Base-by-base conservation (phyloP, 2,888 invertebrate genomes). In the Chrysolina oricalcia region DNA sequence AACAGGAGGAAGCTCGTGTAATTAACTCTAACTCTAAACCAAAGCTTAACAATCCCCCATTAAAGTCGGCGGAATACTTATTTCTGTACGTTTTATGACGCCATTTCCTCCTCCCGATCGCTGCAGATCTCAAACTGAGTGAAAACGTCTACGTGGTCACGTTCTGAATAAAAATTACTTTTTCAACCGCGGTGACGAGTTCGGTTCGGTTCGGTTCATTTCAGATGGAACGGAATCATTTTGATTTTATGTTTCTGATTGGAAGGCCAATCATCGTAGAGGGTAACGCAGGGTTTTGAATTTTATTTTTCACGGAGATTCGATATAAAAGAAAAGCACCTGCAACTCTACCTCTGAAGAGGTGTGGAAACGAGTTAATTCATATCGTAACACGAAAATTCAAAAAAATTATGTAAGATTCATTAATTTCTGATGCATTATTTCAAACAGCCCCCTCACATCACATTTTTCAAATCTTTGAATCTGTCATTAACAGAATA, bases 11-110 rank as follows among this genome's bases (percentile, higher is more conserved):
- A 80, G 77, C 79, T 80, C 80, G 79, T 77, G 80, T 82, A 82
- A 83, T 82, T 82, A 82, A 82, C 81, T 81, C 72, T 67, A 72
- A 78, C 78, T 83, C 79, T 82, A 82, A 85, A 85, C 81, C 82
- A 83, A 83, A 83, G 83, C 85, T 83, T 82, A 84, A 84, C 83
- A 84, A 82, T 84, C 81, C 74, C 68, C 82, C 80, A 83, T 83
- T 83, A 84, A 83, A 84, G 83, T 84, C 83, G 81, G 81, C 82
- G 81, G 81, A 83, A 83, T 83, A 82, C 80, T 81, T 81, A 81
- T 81, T 81, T 80, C 81, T 81, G 73, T 78, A 74, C 78, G 85
- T 83, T 85, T 85, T 83, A 85, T 83, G 79, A 80, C 73, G 81
- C 78, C 79, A 80, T 84, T 83, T 79, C 80, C 65, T 74, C 74